Base-by-base conservation (phyloP, 2,797 vertebrate genomes). In the Malurus splendens region DNA sequence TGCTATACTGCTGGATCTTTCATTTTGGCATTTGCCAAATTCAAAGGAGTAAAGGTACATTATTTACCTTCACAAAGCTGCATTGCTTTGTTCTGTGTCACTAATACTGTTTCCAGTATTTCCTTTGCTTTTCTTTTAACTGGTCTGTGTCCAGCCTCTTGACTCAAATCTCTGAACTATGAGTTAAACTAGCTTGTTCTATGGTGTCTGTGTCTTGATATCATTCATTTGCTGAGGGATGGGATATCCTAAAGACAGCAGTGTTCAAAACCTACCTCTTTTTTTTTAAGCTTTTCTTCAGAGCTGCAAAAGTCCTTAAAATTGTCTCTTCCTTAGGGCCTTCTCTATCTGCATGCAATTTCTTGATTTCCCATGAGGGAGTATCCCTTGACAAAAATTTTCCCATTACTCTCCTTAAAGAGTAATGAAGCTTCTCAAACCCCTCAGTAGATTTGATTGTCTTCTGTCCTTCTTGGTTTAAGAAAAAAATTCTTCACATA, bases 361-460 rank as follows among this genome's bases (percentile, higher is more conserved):
- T 86, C 74, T 93, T 92, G 42, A 84, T 94, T 90, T 93, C 92
- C 89, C 74, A 5, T 51, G 80, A 73, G 89, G 82, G 30, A 57
- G 18, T 47, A 47, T 92, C 89, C 71, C 87, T 77, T 89, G 92
- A 79, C 1, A 23, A 93, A 79, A 85, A 83, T 83, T 81, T 87
- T 70, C 73, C 64, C 36, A 18, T 90, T 90, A 60, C 73, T 90
- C 52, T 92, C 51, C 83, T 76, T 90, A 64, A 73, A 86, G 70
- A 87, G 48, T 83, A 87, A 59, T 56, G 70, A 90, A 91, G 68
- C 72, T 82, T 76, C 73, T 67, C 64, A 87, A 47, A 59, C 32
- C 18, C 39, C 67, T 78, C 48, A 42, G 15, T 64, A 83, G 59
- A 74, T 81, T 62, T 86, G 51, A 86, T 65, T 86, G 79, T 86